Evolutionary conservation across 2,888 invertebrate genomes (phyloP).

Genomic region (Polyommatus iphigenia): DNA sequence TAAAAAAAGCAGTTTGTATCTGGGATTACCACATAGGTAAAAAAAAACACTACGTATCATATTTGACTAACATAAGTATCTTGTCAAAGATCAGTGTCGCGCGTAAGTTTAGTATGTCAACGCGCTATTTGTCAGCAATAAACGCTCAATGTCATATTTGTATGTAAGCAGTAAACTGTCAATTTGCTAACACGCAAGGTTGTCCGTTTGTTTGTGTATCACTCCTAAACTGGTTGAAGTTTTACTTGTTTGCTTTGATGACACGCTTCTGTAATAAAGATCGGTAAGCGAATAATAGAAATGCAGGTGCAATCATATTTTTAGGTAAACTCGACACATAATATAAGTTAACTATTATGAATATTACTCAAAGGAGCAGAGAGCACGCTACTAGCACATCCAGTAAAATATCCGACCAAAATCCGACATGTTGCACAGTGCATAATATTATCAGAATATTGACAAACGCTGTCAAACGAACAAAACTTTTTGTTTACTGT

Average conservation of each 20-base stretch:
- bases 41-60: no score
- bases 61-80: not conserved
- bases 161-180: conserved; percentile 7
- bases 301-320: not conserved
- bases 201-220: not conserved
- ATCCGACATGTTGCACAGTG: no score
- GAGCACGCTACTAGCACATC: no score
- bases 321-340: no score
- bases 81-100: not conserved
- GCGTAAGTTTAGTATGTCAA: not conserved
- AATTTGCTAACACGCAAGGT: conserved; percentile 7
- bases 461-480: no score
- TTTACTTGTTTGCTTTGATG: not conserved
- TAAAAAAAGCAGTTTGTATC: no score
- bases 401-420: no score
- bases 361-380: no score
- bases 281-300: not conserved
- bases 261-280: not conserved
- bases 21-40: no score
- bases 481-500: no score
- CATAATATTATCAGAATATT: no score
- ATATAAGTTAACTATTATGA: no score
- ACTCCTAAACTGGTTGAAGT: conserved; percentile 11
- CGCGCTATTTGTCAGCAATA: not conserved
- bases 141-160: conserved; percentile 12